phyloP scores from a whole-genome alignment of 2,113 vertebrate species.

The Chionomys nivalis region DNA sequence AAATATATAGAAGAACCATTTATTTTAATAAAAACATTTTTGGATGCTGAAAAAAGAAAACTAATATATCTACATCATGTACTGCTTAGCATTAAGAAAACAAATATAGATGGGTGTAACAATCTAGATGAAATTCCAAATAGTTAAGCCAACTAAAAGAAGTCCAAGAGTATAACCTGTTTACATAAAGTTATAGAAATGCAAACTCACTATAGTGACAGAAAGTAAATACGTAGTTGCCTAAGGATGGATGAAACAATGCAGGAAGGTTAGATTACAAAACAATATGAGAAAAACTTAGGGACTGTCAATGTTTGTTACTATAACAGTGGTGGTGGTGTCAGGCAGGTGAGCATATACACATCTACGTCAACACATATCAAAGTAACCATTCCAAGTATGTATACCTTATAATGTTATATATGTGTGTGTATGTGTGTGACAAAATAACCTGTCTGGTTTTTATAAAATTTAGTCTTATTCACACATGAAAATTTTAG shows the following conservation, averaged over 20 bases:
- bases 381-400: not conserved
- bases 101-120: not conserved
- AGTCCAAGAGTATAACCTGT: not conserved
- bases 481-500: not conserved
- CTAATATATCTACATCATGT: not conserved
- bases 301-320: not conserved
- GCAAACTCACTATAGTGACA: not conserved
- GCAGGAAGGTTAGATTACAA: not conserved
- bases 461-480: not conserved
- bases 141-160: not conserved
- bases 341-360: not conserved
- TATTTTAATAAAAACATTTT: not conserved
- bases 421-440: not conserved
- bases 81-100: not conserved
- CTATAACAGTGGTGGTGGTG: not conserved
- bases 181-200: not conserved
- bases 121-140: conserved; percentile 21
- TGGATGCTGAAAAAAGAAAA: not conserved
- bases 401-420: not conserved
- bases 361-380: not conserved
- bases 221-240: not conserved
- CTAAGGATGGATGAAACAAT: not conserved
- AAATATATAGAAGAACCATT: not conserved
- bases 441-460: not conserved
- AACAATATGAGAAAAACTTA: not conserved